phyloP scores from a whole-genome alignment of 1,140 invertebrate genomes.

The Augochlora pura region DNA sequence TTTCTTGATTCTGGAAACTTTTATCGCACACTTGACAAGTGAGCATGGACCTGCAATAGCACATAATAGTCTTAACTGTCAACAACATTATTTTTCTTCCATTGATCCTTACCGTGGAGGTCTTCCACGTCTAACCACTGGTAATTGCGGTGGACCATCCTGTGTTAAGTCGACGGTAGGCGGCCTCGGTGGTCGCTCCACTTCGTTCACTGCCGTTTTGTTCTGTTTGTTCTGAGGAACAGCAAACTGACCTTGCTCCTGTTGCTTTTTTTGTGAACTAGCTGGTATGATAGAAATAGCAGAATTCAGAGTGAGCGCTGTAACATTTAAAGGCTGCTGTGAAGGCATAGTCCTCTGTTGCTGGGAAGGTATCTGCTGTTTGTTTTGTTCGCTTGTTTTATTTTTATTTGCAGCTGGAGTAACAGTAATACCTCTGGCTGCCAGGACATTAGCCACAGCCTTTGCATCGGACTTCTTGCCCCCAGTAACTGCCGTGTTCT shows the following conservation, averaged over 20 bases:
- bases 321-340: slow-evolving; percentile 70
- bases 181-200: slow-evolving; percentile 80
- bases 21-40: slow-evolving; percentile 81
- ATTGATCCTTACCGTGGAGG: slow-evolving; percentile 69
- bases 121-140: slow-evolving; percentile 72
- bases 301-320: slow-evolving; percentile 85
- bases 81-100: not conserved
- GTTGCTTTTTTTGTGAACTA: slow-evolving; percentile 75
- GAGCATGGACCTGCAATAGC: slow-evolving; percentile 65
- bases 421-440: slow-evolving; percentile 87
- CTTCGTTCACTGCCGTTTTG: slow-evolving; percentile 68
- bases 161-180: slow-evolving; percentile 82
- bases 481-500: slow-evolving; percentile 62
- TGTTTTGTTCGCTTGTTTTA: slow-evolving; percentile 67
- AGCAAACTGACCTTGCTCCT: slow-evolving; percentile 76
- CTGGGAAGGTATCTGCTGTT: slow-evolving; percentile 64
- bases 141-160: slow-evolving; percentile 72
- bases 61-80: not conserved
- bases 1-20: slow-evolving; percentile 79
- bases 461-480: slow-evolving; percentile 84
- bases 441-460: slow-evolving; percentile 87
- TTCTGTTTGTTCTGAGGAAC: slow-evolving; percentile 77
- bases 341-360: slow-evolving; percentile 61
- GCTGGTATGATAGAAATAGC: slow-evolving; percentile 87
- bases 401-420: slow-evolving; percentile 82